Conservation (phyloP, 2,113 vertebrate genomes). For the Paratilapia polleni region DNA sequence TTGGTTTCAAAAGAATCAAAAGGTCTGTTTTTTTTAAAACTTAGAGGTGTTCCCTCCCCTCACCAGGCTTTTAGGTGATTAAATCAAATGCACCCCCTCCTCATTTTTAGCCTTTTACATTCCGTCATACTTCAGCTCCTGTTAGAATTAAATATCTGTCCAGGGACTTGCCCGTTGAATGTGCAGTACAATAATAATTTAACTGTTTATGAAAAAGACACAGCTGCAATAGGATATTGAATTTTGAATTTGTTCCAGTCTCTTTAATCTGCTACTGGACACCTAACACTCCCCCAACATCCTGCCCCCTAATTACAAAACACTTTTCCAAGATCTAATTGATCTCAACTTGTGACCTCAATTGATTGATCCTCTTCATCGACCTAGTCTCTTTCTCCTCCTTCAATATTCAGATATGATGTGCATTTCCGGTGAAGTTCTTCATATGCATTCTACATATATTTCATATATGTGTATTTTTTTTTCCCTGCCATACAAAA, state of each 20-base stretch:
- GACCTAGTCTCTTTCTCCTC: slow-evolving; percentile 62
- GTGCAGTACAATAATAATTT: slow-evolving; percentile 30
- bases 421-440: slow-evolving; percentile 61
- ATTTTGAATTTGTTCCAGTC: slow-evolving; percentile 60
- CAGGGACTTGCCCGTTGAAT: slow-evolving; percentile 42
- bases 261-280: slow-evolving; percentile 54
- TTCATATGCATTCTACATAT: slow-evolving; percentile 73
- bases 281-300: slow-evolving; percentile 54
- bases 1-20: slow-evolving; percentile 51
- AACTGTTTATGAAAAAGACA: slow-evolving; percentile 45
- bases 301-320: slow-evolving; percentile 47
- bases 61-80: slow-evolving; percentile 44
- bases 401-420: slow-evolving; percentile 57
- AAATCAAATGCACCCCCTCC: slow-evolving; percentile 62
- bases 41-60: slow-evolving; percentile 46
- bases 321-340: slow-evolving; percentile 40
- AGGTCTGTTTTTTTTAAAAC: neutral
- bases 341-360: slow-evolving; percentile 43
- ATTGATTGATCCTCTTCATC: slow-evolving; percentile 66
- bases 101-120: slow-evolving; percentile 51
- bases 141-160: slow-evolving; percentile 21
- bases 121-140: slow-evolving; percentile 35
- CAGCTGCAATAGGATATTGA: slow-evolving; percentile 51
- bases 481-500: slow-evolving; percentile 72
- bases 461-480: slow-evolving; percentile 65